These are phyloP conservation scores for Lypha dubia DNA, from an alignment of 2,888 invertebrate species.

Conservation along the genomic window DNA sequence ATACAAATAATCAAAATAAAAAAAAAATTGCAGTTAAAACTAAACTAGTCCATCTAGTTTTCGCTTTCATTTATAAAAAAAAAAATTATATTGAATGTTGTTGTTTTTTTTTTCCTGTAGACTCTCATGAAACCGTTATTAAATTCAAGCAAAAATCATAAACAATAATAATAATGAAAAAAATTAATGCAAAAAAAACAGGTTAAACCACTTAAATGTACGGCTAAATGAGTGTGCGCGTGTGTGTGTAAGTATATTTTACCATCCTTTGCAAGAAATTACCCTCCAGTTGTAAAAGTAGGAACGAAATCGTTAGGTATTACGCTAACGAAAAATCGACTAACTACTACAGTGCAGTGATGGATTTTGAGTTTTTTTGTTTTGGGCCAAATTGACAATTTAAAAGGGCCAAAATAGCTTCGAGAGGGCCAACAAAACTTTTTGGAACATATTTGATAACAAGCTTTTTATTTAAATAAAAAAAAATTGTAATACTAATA, in stretches of 20 bases:
- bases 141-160: constrained; percentile 34
- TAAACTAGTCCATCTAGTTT: constrained; percentile 67
- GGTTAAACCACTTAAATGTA: constrained; percentile 56
- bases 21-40: not conserved
- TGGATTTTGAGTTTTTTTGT: too few species aligned
- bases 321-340: too few species aligned
- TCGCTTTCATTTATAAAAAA: constrained; percentile 62
- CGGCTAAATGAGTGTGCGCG: too few species aligned
- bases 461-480: too few species aligned
- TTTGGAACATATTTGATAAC: too few species aligned
- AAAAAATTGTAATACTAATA: too few species aligned
- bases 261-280: constrained; percentile 53
- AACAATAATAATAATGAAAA: constrained; percentile 7
- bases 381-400: too few species aligned
- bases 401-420: too few species aligned
- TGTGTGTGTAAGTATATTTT: not conserved
- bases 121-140: constrained; percentile 40
- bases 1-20: not conserved
- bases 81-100: constrained; percentile 14
- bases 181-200: constrained; percentile 43
- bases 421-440: too few species aligned
- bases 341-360: too few species aligned
- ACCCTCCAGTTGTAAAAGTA: too few species aligned
- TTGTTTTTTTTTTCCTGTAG: not conserved
- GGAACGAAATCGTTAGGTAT: too few species aligned